A percentile compares a stretch with the other conserved stretches of the same genome.
phyloP scores from a whole-genome alignment of 1,140 invertebrate genomes.

The Aplysia californica region DNA sequence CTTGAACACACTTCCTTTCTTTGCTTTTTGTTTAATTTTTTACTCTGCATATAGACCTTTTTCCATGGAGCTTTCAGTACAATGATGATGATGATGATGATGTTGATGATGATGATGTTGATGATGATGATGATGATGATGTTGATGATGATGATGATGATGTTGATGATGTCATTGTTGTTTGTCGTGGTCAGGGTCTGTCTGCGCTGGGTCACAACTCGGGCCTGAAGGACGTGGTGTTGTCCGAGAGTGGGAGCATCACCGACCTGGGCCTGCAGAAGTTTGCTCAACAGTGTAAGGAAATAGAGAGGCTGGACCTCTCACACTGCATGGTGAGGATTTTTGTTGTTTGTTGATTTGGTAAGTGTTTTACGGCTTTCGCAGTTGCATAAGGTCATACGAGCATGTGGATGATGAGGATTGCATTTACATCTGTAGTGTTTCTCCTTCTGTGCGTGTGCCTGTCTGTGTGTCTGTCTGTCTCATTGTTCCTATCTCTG shows the following conservation, averaged over 20 bases:
- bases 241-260: conserved; percentile 63
- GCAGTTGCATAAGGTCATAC: no score
- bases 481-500: no score
- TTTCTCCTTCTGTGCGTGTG: no score
- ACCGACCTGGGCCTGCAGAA: conserved; percentile 68
- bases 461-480: no score
- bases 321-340: conserved; percentile 67
- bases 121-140: not conserved
- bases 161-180: not conserved
- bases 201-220: conserved; percentile 62
- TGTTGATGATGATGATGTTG: not conserved
- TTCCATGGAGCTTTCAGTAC: no score
- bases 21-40: no score
- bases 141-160: not conserved
- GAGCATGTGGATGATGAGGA: no score
- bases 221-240: conserved; percentile 55
- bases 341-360: no score
- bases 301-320: conserved; percentile 65
- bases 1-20: no score
- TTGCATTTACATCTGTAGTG: no score
- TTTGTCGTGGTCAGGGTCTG: conserved; percentile 44
- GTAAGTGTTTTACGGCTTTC: no score
- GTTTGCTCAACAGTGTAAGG: conserved; percentile 67
- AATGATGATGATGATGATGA: not conserved
- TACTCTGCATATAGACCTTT: no score